Percentiles rank a stretch among this genome's conserved stretches.
These are phyloP conservation scores for Polymixis flavicincta DNA, from an alignment of 2,888 invertebrate species.

Conservation along the genomic window DNA sequence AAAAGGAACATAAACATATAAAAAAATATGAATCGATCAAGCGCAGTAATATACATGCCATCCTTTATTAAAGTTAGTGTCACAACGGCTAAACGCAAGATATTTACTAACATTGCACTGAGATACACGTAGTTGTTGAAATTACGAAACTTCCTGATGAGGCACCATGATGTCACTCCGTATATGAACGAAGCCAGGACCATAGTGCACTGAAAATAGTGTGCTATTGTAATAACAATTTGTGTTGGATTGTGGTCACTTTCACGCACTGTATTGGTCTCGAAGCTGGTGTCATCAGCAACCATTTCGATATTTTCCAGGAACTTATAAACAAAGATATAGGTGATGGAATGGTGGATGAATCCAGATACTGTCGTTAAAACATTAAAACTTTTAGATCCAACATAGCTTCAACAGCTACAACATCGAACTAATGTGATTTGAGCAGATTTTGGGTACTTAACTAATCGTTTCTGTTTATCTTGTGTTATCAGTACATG, in stretches of 20 bases:
- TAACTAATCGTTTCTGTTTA: constrained; percentile 2
- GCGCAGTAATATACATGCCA: background rate
- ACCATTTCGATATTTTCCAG: background rate
- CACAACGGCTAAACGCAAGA: constrained; percentile 7
- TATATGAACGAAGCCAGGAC: constrained; percentile 15
- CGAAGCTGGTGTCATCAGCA: background rate
- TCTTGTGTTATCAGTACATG: constrained; percentile 21
- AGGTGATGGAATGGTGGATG: too few relatives aligned
- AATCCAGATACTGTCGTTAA: background rate
- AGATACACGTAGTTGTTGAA: constrained; percentile 46
- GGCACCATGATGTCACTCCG: constrained; percentile 27
- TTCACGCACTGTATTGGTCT: background rate
- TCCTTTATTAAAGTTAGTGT: background rate
- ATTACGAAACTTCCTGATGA: constrained; percentile 25
- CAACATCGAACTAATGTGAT: constrained; percentile 12
- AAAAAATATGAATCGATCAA: background rate
- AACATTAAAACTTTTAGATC: background rate
- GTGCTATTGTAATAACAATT: background rate
- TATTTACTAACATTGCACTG: constrained; percentile 17
- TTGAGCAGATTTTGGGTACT: constrained; percentile 2
- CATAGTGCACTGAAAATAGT: constrained; percentile 16
- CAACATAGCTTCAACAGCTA: background rate
- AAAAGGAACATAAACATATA: constrained; percentile 4
- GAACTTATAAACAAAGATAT: too few relatives aligned
- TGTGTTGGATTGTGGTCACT: background rate